A percentile compares a stretch with the other conserved stretches of the same genome.
Conservation (phyloP, 2,888 invertebrate species). For the Tipula vernalis region DNA sequence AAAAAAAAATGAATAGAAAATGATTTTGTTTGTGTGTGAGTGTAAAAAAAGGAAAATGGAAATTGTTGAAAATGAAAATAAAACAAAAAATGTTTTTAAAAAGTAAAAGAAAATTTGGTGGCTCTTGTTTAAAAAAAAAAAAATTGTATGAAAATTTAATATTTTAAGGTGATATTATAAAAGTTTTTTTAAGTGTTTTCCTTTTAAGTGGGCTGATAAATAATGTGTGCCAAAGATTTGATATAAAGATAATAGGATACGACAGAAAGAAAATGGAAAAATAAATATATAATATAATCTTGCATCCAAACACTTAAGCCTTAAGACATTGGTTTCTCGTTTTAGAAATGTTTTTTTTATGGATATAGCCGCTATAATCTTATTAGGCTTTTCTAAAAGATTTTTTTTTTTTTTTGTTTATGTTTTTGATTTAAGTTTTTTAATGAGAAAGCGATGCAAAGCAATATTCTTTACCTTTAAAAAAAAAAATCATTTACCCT, state of each 20-base stretch:
- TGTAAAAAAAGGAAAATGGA: neutral
- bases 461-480: neutral
- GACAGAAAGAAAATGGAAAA: neutral
- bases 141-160: neutral
- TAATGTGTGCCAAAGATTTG: neutral
- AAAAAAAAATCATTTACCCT: neutral
- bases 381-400: neutral
- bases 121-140: neutral
- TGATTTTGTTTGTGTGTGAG: neutral
- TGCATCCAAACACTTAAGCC: neutral
- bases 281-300: neutral
- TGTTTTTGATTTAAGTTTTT: neutral
- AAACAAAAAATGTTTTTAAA: neutral
- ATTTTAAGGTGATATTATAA: neutral
- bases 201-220: neutral
- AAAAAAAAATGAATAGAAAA: neutral
- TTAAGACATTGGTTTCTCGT: neutral
- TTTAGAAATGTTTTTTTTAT: neutral
- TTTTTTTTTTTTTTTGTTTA: neutral
- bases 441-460: neutral
- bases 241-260: neutral
- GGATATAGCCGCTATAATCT: neutral
- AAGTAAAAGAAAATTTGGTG: neutral
- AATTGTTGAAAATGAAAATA: neutral
- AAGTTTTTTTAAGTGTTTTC: neutral